A percentile compares a stretch with the other conserved stretches of the same genome.
phyloP scores from a whole-genome alignment of 2,797 vertebrate genomes.

The Aulostomus chinensis region DNA sequence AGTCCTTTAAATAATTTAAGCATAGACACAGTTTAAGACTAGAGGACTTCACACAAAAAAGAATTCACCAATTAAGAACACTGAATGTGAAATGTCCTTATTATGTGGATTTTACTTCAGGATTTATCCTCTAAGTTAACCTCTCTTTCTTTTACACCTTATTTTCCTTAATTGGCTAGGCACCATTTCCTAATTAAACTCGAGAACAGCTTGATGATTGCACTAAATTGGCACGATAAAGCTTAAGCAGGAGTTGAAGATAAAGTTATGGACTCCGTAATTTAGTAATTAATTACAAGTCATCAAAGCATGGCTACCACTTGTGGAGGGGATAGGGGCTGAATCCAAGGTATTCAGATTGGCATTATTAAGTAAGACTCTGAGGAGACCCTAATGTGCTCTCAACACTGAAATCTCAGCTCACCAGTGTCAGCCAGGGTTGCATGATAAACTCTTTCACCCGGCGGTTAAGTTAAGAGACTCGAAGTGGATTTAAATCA shows the following conservation, averaged over 20 bases:
- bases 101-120: constrained; percentile 63
- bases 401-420: constrained; percentile 60
- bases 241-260: constrained; percentile 65
- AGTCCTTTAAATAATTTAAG: constrained; percentile 58
- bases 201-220: constrained; percentile 55
- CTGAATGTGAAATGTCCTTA: constrained; percentile 56
- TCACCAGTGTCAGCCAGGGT: constrained; percentile 58
- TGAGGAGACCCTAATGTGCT: constrained; percentile 50
- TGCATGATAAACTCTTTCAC: constrained; percentile 64
- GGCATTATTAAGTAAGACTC: constrained; percentile 71
- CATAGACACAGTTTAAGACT: constrained; percentile 28
- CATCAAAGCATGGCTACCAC: constrained; percentile 72
- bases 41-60: constrained; percentile 55
- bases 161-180: constrained; percentile 59
- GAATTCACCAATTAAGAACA: constrained; percentile 65
- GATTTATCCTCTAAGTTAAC: constrained; percentile 50
- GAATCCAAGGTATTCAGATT: constrained; percentile 72
- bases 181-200: constrained; percentile 62
- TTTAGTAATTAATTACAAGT: constrained; percentile 77
- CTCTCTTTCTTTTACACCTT: constrained; percentile 31
- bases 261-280: constrained; percentile 64
- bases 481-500: constrained; percentile 80
- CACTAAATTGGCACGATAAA: constrained; percentile 55
- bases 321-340: constrained; percentile 58
- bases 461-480: constrained; percentile 69